Conservation (phyloP, 2,888 invertebrate species). For the Melinopterus prodromus region DNA sequence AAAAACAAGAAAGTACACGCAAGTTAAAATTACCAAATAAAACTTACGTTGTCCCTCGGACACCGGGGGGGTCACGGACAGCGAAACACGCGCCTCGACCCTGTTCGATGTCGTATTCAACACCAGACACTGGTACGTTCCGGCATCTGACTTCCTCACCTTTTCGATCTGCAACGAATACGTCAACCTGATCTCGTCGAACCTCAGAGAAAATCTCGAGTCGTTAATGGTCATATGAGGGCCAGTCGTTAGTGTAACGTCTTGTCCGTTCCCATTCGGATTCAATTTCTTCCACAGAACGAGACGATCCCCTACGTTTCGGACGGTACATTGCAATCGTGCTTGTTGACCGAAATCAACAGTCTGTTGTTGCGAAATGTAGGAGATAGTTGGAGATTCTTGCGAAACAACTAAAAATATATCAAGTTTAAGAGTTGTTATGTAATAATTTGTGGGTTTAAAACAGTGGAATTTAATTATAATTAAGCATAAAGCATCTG, state of each 20-base stretch:
- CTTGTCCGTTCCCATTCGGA: conserved; percentile 61
- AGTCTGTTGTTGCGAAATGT: conserved; percentile 91
- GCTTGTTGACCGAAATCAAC: conserved; percentile 91
- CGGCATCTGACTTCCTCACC: conserved; percentile 93
- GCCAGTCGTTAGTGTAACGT: conserved; percentile 82
- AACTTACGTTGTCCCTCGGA: conserved; percentile 74
- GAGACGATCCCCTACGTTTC: conserved; percentile 87
- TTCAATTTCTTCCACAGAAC: conserved; percentile 82
- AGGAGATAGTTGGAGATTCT: conserved; percentile 88
- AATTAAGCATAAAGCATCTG: too few relatives aligned
- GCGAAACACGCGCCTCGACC: conserved; percentile 83
- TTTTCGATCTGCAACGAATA: conserved; percentile 89
- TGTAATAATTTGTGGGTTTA: too few relatives aligned
- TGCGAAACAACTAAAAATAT: conserved; percentile 67
- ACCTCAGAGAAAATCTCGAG: conserved; percentile 82
- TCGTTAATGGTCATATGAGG: conserved; percentile 87
- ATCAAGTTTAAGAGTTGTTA: conserved; percentile 9
- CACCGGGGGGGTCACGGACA: conserved; percentile 88
- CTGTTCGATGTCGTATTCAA: conserved; percentile 81
- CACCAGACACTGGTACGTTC: conserved; percentile 87
- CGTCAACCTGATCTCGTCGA: conserved; percentile 79
- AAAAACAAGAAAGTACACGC: too few relatives aligned
- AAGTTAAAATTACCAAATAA: conserved; percentile 13
- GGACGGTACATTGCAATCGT: conserved; percentile 88
- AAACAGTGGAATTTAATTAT: too few relatives aligned